Evolutionary conservation across 2,797 vertebrate genomes (phyloP), one percentile per base, ranked within the genome.

Genomic region (Tenualosa ilisha): DNA sequence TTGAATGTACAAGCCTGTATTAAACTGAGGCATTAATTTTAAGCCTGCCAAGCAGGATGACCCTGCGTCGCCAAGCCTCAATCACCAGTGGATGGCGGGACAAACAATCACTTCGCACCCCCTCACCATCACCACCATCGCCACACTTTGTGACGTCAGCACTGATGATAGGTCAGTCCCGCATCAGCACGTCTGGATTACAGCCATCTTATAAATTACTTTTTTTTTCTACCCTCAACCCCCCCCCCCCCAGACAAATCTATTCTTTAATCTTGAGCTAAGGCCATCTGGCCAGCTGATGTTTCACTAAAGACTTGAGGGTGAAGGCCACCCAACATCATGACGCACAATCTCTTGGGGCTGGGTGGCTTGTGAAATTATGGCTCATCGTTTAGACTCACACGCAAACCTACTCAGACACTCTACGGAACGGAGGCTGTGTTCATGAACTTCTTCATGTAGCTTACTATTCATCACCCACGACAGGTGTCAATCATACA

Each of bases 131-230:
- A 22, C 20, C 24, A 24, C 63, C 11, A 37, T 15, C 37, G 3
- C 6, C n/a, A 63, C 9, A 91, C 83, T 88, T 93, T 89, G 91
- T 93, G 92, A 92, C 93, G 91, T 92, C 91, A 87, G 81, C 84
- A 85, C 37, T 91, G 91, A 93, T 88, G 87, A 89, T 86, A 90
- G 83, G 85, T 46, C 91, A 88, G 79, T n/a, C 81, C 89, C 9
- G 91, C 87, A 92, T 93, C 91, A 91, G 91, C 92, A 92, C 85
- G 90, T 90, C 91, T 92, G 94, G 95, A 96, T 96, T 96, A 96
- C 31, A 56, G 89, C 91, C 92, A 91, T 95, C 92, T 94, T 94
- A 91, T 91, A 95, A 95, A 95, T 96, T 95, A 95, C 93, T 95
- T 95, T 95, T 94, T 91, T 88, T 75, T 72, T 50, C 40, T 46